These are phyloP conservation scores for Campylomormyrus numenius DNA, from an alignment of 2,113 vertebrate species.

Conservation along the genomic window DNA sequence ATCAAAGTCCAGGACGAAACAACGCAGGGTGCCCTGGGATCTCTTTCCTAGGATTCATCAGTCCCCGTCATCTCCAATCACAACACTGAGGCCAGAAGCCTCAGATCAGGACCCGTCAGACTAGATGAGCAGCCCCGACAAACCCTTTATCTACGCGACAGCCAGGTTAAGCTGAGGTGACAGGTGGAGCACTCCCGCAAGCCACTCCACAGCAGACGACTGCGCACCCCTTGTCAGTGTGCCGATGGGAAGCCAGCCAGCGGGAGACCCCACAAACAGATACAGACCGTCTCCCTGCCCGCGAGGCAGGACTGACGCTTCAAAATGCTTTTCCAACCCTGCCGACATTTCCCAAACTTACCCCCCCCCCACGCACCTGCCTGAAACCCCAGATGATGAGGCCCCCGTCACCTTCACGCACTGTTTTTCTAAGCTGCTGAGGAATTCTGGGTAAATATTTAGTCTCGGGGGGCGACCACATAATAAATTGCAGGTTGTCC, in stretches of 20 bases:
- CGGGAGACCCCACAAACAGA: neutral
- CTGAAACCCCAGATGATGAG: constrained; percentile 17
- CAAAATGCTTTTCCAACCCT: neutral
- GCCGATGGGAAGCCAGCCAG: neutral
- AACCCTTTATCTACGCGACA: neutral
- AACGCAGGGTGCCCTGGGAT: neutral
- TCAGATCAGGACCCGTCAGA: neutral
- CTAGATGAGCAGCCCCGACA: neutral
- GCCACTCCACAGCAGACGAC: neutral
- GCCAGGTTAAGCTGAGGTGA: neutral
- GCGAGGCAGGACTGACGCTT: neutral
- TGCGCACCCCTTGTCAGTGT: neutral
- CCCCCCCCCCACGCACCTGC: neutral
- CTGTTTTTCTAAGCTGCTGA: constrained; percentile 6
- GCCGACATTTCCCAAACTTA: neutral
- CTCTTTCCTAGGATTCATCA: neutral
- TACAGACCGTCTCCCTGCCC: neutral
- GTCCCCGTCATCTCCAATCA: neutral
- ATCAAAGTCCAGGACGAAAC: neutral
- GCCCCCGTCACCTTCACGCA: neutral
- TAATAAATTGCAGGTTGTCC: constrained; percentile 25
- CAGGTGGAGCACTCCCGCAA: too few relatives aligned
- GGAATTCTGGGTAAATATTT: constrained; percentile 28
- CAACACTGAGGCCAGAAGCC: neutral
- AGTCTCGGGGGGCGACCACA: constrained; percentile 6